Base-by-base conservation (phyloP, 1,140 invertebrate genomes). In the Drosophila oshimai region DNA sequence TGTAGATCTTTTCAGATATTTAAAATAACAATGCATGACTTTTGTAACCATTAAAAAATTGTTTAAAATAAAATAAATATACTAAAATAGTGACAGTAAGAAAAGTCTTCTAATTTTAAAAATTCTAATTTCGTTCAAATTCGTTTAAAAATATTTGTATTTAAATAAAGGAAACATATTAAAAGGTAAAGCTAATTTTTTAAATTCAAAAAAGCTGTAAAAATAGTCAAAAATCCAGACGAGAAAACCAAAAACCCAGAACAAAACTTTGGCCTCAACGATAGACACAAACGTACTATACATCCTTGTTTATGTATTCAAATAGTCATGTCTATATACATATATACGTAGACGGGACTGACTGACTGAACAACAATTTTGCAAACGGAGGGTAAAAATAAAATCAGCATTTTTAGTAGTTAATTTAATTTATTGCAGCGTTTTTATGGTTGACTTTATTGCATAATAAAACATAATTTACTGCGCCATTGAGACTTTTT, bases 401-500 rank as follows among this genome's bases (percentile, higher is more conserved):
- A 87, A 87, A 87, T 87, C 83, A 87, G 83, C 81, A 87, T 87
- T 87, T 90, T 90, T 88, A 89, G 89, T 90, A 90, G 89, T 90
- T 90, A 90, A 90, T 90, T 90, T 90, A 90, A 90, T 90, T 90
- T 90, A 90, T 90, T 89, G 89, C 86, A 70, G 88, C 81, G 83
- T 90, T 90, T 90, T 90, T 90, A 90, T 90, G 89, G 89, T 83
- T 90, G 89, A 90, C 89, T 90, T 90, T 90, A 90, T 90, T 90
- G 89, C 89, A 90, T 90, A 90, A 90, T 90, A 90, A 90, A 90
- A 90, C 86, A 90, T 90, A 90, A 90, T 90, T 90, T 90, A 90
- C 89, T 73, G 89, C 83, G 80, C 89, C 89, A 90, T 90, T 87
- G 89, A 90, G 89, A 90, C 87, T 88, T 78, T 67, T 77, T 86